Conservation (phyloP, 2,113 vertebrate genomes). For the Hylia prasina region DNA sequence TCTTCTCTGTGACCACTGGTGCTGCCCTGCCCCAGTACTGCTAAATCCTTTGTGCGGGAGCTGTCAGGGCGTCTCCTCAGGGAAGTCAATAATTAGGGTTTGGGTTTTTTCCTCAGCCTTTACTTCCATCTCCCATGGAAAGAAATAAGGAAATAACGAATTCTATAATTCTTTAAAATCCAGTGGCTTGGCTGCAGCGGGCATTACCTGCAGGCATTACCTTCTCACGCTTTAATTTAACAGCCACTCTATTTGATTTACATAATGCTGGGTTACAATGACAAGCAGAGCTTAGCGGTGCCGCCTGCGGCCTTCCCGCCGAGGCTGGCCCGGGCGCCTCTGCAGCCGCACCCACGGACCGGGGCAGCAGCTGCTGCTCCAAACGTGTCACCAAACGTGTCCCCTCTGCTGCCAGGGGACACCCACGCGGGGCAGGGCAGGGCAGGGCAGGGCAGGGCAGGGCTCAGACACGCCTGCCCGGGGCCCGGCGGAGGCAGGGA, state of each 20-base stretch:
- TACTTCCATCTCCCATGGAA: not conserved
- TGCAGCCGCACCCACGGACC: not conserved
- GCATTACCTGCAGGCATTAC: not conserved
- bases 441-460: too few species aligned
- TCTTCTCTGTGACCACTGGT: not conserved
- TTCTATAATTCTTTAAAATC: not conserved
- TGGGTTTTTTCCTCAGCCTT: not conserved
- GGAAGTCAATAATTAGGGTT: not conserved
- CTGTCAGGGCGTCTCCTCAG: not conserved
- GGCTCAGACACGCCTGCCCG: too few species aligned
- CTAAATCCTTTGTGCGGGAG: not conserved
- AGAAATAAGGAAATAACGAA: not conserved
- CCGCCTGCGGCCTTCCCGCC: not conserved
- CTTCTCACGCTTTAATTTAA: not conserved
- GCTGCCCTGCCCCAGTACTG: not conserved
- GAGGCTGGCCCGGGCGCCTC: not conserved
- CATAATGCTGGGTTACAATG: not conserved
- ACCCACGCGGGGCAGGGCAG: not conserved
- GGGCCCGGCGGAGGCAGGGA: not conserved
- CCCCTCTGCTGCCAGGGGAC: not conserved
- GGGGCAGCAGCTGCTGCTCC: not conserved
- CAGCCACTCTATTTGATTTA: not conserved
- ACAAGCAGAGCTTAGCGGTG: not conserved
- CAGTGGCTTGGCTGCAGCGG: not conserved
- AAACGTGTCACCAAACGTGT: rapidly evolving